A percentile compares a stretch with the other conserved stretches of the same genome.
Evolutionary conservation across 2,888 invertebrate species (phyloP).

Genomic region (Drosophila glabriapex): DNA sequence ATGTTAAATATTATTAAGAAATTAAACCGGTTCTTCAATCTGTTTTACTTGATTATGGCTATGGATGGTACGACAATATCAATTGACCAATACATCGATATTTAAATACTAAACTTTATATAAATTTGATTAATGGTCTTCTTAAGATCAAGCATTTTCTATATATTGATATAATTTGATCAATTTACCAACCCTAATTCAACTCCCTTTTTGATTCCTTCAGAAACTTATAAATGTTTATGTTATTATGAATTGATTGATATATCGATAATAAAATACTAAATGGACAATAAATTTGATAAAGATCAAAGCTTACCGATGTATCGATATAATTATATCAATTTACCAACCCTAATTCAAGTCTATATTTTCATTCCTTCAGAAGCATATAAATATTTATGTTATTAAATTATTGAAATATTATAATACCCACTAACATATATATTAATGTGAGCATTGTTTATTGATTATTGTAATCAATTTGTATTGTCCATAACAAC

Average conservation of each 20-base stretch:
- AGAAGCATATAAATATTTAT: slow-evolving; percentile 3
- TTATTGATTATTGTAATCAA: background rate
- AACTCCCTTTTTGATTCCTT: background rate
- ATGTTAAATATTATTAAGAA: background rate
- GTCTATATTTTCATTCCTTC: slow-evolving; percentile 7
- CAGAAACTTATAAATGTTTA: background rate
- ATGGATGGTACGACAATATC: background rate
- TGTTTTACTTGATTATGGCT: background rate
- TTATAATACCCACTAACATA: background rate
- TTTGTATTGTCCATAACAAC: background rate
- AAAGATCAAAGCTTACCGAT: background rate
- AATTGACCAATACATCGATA: background rate
- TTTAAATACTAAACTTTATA: background rate
- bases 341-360: slow-evolving; percentile 14
- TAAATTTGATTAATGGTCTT: background rate
- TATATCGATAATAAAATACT: background rate
- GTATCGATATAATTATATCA: background rate
- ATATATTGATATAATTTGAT: background rate
- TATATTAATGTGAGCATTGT: background rate
- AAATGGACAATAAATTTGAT: no score
- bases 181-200: background rate
- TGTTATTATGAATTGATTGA: background rate
- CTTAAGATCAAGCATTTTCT: no score
- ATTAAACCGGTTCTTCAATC: background rate
- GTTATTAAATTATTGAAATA: background rate